phyloP scores from a whole-genome alignment of 1,140 invertebrate species.

The Lethocerus indicus region DNA sequence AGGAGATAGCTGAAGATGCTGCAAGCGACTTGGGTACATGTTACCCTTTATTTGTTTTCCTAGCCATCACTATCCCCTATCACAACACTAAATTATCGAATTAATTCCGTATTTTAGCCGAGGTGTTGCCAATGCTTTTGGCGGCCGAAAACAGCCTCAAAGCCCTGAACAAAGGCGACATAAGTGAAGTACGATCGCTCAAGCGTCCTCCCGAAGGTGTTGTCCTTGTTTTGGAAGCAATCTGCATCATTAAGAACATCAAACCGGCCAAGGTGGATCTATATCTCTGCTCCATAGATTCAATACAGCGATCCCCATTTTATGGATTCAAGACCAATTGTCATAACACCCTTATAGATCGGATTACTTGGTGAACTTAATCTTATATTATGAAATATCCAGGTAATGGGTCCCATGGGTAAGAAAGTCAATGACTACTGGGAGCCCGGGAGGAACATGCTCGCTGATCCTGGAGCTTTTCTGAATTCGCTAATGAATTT shows the following conservation, averaged over 20 bases:
- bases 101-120: conserved; percentile 36
- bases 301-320: too few species aligned
- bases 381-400: too few species aligned
- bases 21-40: conserved; percentile 43
- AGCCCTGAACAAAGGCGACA: conserved; percentile 53
- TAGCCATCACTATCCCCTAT: too few species aligned
- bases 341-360: too few species aligned
- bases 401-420: too few species aligned
- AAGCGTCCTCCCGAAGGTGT: conserved; percentile 46
- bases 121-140: conserved; percentile 50
- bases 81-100: too few species aligned
- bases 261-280: conserved; percentile 39
- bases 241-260: conserved; percentile 56
- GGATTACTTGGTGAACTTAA: too few species aligned
- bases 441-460: conserved; percentile 49
- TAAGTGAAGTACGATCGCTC: conserved; percentile 44
- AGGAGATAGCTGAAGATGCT: conserved; percentile 51
- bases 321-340: too few species aligned
- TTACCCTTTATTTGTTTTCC: too few species aligned
- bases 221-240: conserved; percentile 48
- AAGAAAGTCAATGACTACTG: conserved; percentile 45
- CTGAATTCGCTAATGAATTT: conserved; percentile 52
- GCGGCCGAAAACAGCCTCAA: conserved; percentile 55
- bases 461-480: conserved; percentile 56
- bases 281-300: too few species aligned